Conservation (phyloP, 2,888 invertebrate genomes). For the Dimorphilus gyrociliatus region DNA sequence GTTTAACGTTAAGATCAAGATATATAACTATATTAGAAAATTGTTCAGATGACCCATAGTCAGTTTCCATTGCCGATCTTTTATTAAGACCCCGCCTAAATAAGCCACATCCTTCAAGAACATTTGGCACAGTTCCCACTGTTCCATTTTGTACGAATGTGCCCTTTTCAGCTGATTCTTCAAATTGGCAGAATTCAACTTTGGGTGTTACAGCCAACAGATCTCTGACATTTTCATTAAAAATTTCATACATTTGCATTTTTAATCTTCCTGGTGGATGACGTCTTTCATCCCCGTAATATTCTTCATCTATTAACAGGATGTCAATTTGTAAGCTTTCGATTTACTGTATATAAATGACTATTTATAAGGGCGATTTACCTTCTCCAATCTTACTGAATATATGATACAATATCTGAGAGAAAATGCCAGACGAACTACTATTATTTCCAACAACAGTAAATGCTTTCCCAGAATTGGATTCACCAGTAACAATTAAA, state of each 20-base stretch:
- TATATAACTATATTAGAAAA: constrained; percentile 20
- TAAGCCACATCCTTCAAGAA: constrained; percentile 15
- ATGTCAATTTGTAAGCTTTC: no score
- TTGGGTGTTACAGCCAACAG: constrained; percentile 14
- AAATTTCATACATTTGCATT: constrained; percentile 27
- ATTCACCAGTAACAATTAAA: constrained; percentile 26
- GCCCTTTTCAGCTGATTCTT: constrained; percentile 22
- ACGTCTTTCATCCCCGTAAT: neutral
- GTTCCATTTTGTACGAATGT: constrained; percentile 15
- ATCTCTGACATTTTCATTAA: constrained; percentile 29
- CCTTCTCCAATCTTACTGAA: constrained; percentile 18
- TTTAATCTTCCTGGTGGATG: constrained; percentile 8
- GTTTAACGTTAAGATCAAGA: constrained; percentile 24
- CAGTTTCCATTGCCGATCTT: constrained; percentile 18
- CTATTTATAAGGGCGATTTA: constrained; percentile 2
- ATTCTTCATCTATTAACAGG: no score
- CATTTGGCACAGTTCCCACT: constrained; percentile 12
- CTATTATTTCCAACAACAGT: constrained; percentile 23
- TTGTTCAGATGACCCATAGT: constrained; percentile 23
- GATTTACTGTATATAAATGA: constrained; percentile 2
- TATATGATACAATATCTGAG: constrained; percentile 22
- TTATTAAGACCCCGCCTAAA: constrained; percentile 23
- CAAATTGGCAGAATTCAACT: constrained; percentile 18
- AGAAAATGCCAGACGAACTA: constrained; percentile 20
- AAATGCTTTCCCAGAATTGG: constrained; percentile 28